phyloP scores from a whole-genome alignment of 2,888 invertebrate species.

The Troides aeacus region DNA sequence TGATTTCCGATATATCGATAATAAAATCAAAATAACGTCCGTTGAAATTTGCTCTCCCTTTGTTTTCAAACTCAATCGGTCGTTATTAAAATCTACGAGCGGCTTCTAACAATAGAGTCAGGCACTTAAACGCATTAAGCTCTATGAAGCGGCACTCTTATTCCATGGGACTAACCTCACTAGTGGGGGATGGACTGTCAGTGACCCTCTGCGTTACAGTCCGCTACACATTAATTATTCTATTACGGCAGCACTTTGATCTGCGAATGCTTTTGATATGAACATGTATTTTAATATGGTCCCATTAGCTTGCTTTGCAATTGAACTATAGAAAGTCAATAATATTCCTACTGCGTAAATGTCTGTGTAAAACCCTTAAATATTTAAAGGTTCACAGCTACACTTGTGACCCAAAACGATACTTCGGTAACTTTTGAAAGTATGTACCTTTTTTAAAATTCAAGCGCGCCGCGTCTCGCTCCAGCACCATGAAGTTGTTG shows the following conservation, averaged over 20 bases:
- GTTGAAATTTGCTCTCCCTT: slow-evolving; percentile 13
- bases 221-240: slow-evolving; percentile 72
- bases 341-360: not conserved
- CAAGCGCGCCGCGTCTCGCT: slow-evolving; percentile 7
- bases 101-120: slow-evolving; percentile 32
- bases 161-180: slow-evolving; percentile 35
- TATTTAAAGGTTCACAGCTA: not conserved
- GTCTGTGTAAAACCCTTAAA: not conserved
- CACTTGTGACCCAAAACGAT: not conserved
- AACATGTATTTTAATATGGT: slow-evolving; percentile 47
- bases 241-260: slow-evolving; percentile 67
- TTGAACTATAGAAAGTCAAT: not conserved
- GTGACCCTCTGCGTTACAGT: slow-evolving; percentile 57
- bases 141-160: slow-evolving; percentile 40
- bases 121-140: slow-evolving; percentile 38
- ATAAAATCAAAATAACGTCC: slow-evolving; percentile 12
- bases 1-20: slow-evolving; percentile 1
- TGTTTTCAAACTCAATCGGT: slow-evolving; percentile 30
- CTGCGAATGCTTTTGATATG: slow-evolving; percentile 63
- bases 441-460: slow-evolving; percentile 19
- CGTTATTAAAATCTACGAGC: slow-evolving; percentile 33
- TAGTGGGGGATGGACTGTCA: slow-evolving; percentile 52
- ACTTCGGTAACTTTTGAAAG: not conserved
- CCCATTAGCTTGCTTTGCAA: not conserved
- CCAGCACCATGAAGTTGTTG: slow-evolving; percentile 14